Evolutionary conservation across 2,888 invertebrate species (phyloP).

Genomic region (Tortricodes alternella): DNA sequence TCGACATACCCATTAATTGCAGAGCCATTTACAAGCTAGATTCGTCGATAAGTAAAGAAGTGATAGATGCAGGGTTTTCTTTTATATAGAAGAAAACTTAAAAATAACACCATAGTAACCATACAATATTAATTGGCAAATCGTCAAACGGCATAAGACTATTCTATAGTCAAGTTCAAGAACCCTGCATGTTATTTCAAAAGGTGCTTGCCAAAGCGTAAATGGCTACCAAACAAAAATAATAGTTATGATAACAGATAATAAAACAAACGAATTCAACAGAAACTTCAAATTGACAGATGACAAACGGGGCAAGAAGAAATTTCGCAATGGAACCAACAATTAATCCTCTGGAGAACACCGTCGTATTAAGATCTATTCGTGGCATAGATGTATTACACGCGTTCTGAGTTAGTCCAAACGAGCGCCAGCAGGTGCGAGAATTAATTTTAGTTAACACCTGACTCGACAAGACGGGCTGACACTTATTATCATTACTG

Average conservation of each 20-base stretch:
- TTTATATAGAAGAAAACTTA: too few relatives aligned
- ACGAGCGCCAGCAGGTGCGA: constrained; percentile 48
- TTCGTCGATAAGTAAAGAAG: too few relatives aligned
- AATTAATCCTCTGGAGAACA: constrained; percentile 31
- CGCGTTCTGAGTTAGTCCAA: constrained; percentile 31
- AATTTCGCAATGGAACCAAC: constrained; percentile 13
- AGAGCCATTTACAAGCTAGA: too few relatives aligned
- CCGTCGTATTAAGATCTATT: constrained; percentile 45
- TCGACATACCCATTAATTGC: too few relatives aligned
- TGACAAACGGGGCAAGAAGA: background rate
- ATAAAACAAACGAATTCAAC: constrained; percentile 18
- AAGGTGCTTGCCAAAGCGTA: constrained; percentile 12
- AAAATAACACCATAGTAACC: too few relatives aligned
- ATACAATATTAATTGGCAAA: background rate
- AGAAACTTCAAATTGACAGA: background rate
- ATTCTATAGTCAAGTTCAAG: too few relatives aligned
- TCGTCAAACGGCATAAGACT: background rate
- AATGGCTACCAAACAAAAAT: background rate
- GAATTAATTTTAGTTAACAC: constrained; percentile 51
- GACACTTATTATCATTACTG: constrained; percentile 13
- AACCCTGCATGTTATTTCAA: too few relatives aligned
- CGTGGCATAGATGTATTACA: constrained; percentile 34
- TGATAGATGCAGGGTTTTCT: too few relatives aligned
- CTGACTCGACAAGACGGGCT: constrained; percentile 42
- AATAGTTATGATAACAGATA: constrained; percentile 5